These are phyloP conservation scores for Eupithecia exiguata DNA, from an alignment of 2,888 invertebrate species.

Conservation along the genomic window DNA sequence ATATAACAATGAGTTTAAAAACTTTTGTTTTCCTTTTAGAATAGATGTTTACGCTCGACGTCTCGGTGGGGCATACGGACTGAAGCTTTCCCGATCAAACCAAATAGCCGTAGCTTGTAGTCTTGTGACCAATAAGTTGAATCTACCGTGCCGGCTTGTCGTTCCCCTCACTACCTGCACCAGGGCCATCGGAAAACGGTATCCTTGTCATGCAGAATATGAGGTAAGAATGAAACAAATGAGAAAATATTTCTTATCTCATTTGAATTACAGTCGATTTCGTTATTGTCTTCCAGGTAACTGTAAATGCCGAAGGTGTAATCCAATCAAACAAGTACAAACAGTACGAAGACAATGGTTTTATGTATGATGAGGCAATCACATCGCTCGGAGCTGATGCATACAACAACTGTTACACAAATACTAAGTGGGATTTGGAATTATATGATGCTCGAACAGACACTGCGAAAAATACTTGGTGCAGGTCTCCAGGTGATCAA, in stretches of 20 bases:
- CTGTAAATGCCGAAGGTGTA: constrained; percentile 67
- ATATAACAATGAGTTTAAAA: neutral
- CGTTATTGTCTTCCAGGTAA: constrained; percentile 10
- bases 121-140: constrained; percentile 84
- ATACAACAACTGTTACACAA: constrained; percentile 56
- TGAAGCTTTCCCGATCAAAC: constrained; percentile 86
- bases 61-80: constrained; percentile 85
- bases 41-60: constrained; percentile 84
- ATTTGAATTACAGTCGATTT: neutral
- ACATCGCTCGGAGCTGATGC: constrained; percentile 41
- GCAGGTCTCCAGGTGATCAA: constrained; percentile 57
- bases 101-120: constrained; percentile 69
- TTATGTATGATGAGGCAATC: constrained; percentile 52
- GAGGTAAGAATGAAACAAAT: constrained; percentile 76
- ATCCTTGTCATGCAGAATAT: constrained; percentile 77
- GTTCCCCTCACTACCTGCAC: constrained; percentile 86
- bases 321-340: constrained; percentile 77
- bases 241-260: neutral
- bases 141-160: constrained; percentile 86
- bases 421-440: constrained; percentile 53
- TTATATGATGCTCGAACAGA: constrained; percentile 55
- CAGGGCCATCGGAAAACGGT: constrained; percentile 83
- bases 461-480: constrained; percentile 59
- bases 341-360: constrained; percentile 76
- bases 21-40: constrained; percentile 60